phyloP scores from a whole-genome alignment of 1,140 invertebrate species.

The Drosophila ohnishii region DNA sequence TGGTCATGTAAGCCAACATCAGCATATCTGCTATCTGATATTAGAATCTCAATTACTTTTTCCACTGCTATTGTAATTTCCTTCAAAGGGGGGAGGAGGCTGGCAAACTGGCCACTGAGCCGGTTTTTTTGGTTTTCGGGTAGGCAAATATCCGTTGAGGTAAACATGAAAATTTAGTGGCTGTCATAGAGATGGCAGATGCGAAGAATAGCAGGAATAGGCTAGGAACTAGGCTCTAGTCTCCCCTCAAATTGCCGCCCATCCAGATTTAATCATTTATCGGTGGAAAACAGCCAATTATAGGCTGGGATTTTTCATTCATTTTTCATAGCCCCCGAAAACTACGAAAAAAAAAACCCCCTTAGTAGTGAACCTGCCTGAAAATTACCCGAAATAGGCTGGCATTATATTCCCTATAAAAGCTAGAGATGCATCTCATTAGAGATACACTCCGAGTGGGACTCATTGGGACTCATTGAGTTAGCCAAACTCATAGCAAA shows the following conservation, averaged over 20 bases:
- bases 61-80: slow-evolving; percentile 65
- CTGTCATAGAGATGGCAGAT: slow-evolving; percentile 36
- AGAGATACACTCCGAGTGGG: slow-evolving; percentile 4
- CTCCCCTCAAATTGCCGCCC: slow-evolving; percentile 15
- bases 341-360: not conserved
- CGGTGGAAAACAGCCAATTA: slow-evolving; percentile 46
- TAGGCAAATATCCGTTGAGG: slow-evolving; percentile 50
- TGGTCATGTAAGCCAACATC: slow-evolving; percentile 62
- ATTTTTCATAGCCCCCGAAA: slow-evolving; percentile 2
- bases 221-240: not conserved
- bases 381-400: slow-evolving; percentile 36
- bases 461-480: slow-evolving; percentile 32
- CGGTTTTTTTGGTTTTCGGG: slow-evolving; percentile 45
- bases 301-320: slow-evolving; percentile 31
- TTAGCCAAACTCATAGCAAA: slow-evolving; percentile 43
- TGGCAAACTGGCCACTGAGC: slow-evolving; percentile 45
- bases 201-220: slow-evolving; percentile 5
- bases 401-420: slow-evolving; percentile 23
- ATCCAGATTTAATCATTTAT: slow-evolving; percentile 51
- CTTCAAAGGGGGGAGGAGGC: slow-evolving; percentile 26
- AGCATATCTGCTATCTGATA: slow-evolving; percentile 72
- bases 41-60: slow-evolving; percentile 80
- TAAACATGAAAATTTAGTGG: slow-evolving; percentile 51
- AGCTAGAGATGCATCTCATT: slow-evolving; percentile 19
- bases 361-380: not conserved